Percentiles rank a stretch among this genome's conserved stretches.
Evolutionary conservation across 1,140 invertebrate genomes (phyloP).

Genomic region (Zaprionus nigranus): DNA sequence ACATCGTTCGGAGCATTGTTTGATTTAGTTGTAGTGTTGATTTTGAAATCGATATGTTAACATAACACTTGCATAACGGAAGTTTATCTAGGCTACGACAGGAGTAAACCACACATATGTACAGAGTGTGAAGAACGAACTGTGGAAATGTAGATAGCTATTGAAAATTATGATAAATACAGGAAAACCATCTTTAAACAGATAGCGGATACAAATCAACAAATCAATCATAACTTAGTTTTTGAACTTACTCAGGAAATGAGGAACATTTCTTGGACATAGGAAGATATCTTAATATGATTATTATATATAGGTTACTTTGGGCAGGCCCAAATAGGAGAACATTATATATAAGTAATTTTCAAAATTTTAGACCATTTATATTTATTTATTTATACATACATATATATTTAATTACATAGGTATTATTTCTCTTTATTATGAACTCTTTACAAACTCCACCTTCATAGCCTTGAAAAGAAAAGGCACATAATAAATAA

Average conservation of each 20-base stretch:
- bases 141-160: not conserved
- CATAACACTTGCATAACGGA: slow-evolving; percentile 54
- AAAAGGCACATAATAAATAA: not conserved
- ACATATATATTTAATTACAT: no score
- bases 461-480: not conserved
- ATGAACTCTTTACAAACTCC: no score
- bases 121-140: slow-evolving; percentile 11
- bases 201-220: not conserved
- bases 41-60: slow-evolving; percentile 72
- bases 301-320: no score
- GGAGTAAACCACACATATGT: slow-evolving; percentile 7
- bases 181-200: slow-evolving; percentile 1
- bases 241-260: no score
- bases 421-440: not conserved
- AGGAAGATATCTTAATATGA: no score
- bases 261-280: no score
- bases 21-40: slow-evolving; percentile 46
- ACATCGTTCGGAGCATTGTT: slow-evolving; percentile 43
- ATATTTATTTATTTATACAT: no score
- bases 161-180: not conserved
- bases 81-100: slow-evolving; percentile 41
- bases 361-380: no score
- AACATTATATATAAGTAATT: no score
- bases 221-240: not conserved
- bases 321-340: no score